Evolutionary conservation across 2,888 invertebrate genomes (phyloP).

Genomic region (Eudemis profundana): DNA sequence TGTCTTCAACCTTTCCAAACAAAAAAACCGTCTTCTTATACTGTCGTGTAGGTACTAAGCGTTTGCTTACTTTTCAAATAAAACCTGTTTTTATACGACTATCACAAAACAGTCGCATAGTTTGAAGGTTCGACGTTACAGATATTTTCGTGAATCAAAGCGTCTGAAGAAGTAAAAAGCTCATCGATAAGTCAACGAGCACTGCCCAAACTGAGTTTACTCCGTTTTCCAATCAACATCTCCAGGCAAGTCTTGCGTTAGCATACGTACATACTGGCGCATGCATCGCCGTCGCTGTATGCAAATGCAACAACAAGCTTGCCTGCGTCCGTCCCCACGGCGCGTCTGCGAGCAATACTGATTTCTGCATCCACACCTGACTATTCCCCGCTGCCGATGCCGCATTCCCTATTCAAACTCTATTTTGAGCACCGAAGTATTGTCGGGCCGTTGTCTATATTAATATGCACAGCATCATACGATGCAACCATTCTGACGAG

Average conservation of each 20-base stretch:
- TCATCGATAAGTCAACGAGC: constrained; percentile 13
- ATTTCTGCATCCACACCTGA: constrained; percentile 70
- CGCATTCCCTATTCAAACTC: constrained; percentile 68
- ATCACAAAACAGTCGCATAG: too few species aligned
- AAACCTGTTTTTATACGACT: too few species aligned
- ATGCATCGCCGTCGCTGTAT: constrained; percentile 54
- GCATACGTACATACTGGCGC: constrained; percentile 22
- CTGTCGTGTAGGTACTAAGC: too few species aligned
- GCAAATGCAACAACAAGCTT: constrained; percentile 68
- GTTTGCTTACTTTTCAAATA: too few species aligned
- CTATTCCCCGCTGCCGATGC: constrained; percentile 60
- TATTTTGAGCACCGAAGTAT: constrained; percentile 58
- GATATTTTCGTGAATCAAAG: too few species aligned
- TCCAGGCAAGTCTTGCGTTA: constrained; percentile 26
- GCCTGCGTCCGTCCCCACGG: constrained; percentile 61
- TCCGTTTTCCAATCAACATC: constrained; percentile 34
- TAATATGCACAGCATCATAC: constrained; percentile 8
- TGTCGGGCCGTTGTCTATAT: constrained; percentile 47
- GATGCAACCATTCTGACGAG: constrained; percentile 12
- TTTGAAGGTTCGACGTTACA: too few species aligned
- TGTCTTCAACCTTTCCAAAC: not conserved
- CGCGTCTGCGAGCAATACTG: constrained; percentile 61
- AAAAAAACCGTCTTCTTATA: not conserved
- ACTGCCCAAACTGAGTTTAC: constrained; percentile 19
- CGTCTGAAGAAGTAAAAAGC: not conserved